Evolutionary conservation across 2,888 invertebrate species (phyloP), one percentile per base, ranked within the genome.

Genomic region (Caenorhabditis parvicauda): DNA sequence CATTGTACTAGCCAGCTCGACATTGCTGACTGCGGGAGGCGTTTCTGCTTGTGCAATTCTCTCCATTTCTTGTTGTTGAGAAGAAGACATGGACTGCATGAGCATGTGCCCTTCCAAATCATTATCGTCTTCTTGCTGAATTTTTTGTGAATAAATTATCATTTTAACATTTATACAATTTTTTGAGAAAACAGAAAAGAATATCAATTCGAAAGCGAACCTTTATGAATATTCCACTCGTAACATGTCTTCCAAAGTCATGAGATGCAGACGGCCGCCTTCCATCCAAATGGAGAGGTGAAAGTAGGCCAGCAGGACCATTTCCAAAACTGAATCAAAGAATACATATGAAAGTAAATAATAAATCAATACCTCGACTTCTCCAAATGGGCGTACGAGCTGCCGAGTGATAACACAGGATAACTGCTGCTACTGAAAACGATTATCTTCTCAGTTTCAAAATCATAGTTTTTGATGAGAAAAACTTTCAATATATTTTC

Each of bases 11-110:
- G 72, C 69, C 22, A 77, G 55, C 45, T 77, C 74, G 19, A 74
- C 74, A 38, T 72, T 74, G 49, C 71, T 73, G n/a, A 76, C 65
- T 4, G 75, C 76, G 6, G 75, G 76, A 7, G 76, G 75, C 7
- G 75, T 76, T 41, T 71, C 75, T 21, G 74, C 75, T 45, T 68
- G 66, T 12, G 67, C 64, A 43, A 73, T 68, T 32, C 74, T 54
- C 48, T 75, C 75, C 42, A 76, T 39, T 24, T 76, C 74, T 28
- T 65, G 68, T 41, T 70, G 70, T 7, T 58, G 61, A 12, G 53
- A 49, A 2, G 45, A 17, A n/a, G n/a, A n/a, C n/a, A n/a, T n/a
- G 14, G 51, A 19, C 39, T 59, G 50, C 28, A 69, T 54, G 21
- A 72, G 48, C 25, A 53, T 29, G 27, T 51, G 49, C 25, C 27